A percentile compares a stretch with the other conserved stretches of the same genome.
phyloP scores from a whole-genome alignment of 2,888 invertebrate species.

The Acleris emargana region DNA sequence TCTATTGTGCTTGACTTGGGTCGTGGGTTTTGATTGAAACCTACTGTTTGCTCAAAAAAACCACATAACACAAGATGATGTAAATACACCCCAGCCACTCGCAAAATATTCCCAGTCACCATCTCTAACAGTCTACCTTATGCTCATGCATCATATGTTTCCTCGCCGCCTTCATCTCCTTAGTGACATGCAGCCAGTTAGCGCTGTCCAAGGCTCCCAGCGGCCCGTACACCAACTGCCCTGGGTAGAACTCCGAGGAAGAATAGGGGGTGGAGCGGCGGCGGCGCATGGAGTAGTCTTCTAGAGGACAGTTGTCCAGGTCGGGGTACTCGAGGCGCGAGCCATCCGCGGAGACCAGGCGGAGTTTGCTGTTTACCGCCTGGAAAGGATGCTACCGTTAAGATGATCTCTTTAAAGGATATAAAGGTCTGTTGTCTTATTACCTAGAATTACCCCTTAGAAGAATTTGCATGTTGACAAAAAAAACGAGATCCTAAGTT shows the following conservation, averaged over 20 bases:
- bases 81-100: too few species aligned
- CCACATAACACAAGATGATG: too few species aligned
- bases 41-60: too few species aligned
- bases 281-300: slow-evolving; percentile 88
- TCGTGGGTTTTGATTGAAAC: too few species aligned
- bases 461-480: too few species aligned
- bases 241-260: slow-evolving; percentile 77
- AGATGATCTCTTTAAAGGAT: too few species aligned
- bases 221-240: slow-evolving; percentile 87
- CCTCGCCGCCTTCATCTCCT: slow-evolving; percentile 87
- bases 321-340: slow-evolving; percentile 87
- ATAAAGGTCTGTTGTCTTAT: too few species aligned
- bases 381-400: slow-evolving; percentile 42
- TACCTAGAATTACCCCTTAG: too few species aligned
- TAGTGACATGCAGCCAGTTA: slow-evolving; percentile 91
- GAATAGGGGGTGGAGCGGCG: slow-evolving; percentile 80
- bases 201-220: slow-evolving; percentile 89
- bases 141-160: slow-evolving; percentile 84
- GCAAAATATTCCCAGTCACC: too few species aligned
- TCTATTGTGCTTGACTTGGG: too few species aligned
- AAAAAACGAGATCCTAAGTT: too few species aligned
- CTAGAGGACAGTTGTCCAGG: slow-evolving; percentile 87
- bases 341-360: slow-evolving; percentile 86
- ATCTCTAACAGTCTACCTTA: slow-evolving; percentile 62
- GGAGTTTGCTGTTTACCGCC: slow-evolving; percentile 87